Base-by-base conservation (phyloP, 2,888 invertebrate species). In the Drosophila nr. perissopoda region DNA sequence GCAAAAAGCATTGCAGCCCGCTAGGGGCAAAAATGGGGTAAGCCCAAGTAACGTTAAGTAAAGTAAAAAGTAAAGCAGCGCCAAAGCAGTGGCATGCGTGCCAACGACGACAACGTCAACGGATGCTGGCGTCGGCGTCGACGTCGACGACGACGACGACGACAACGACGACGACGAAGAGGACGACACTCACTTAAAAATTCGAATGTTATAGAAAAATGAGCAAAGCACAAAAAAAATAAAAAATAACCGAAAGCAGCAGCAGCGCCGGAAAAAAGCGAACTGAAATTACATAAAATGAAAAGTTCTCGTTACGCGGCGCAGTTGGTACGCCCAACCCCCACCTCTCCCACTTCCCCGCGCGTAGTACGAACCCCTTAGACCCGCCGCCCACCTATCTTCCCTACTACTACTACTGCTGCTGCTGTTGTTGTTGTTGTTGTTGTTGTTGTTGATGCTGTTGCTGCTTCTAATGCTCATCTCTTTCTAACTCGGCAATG, bases 401-500 rank as follows among this genome's bases (percentile, higher is more conserved):
- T 62, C 53, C 69, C 67, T 66, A 42, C 53, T 21, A 51, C 29
- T 52, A n/a, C 11, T 51, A 11, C 48, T 27, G 38, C n/a, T 51
- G 27, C 4, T 52, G 34, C 0, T 63, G 42, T 0, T 57, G 34
- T 0, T 58, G 59, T 0, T 58, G 59, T 46, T 65, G 65, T 49
- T 65, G 60, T 46, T 81, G 72, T 54, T 67, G 29, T 10, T 63
- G 66, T 70, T 70, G 69, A 62, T 74, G 74, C 68, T 77, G 72
- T 73, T 63, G 71, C 62, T 66, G 70, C 88, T 82, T 91, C 91
- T 92, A 92, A 92, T 92, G 83, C 91, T 91, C 92, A 92, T 92
- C 92, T 93, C 93, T 92, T 92, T 92, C 93, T 92, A 92, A 92
- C 92, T 92, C 92, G 91, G 77, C 42, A 82, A 78, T 70, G 76